Evolutionary conservation across 2,113 vertebrate genomes (phyloP), one percentile per base, ranked within the genome.

Genomic region (Sinocyclocheilus grahami): DNA sequence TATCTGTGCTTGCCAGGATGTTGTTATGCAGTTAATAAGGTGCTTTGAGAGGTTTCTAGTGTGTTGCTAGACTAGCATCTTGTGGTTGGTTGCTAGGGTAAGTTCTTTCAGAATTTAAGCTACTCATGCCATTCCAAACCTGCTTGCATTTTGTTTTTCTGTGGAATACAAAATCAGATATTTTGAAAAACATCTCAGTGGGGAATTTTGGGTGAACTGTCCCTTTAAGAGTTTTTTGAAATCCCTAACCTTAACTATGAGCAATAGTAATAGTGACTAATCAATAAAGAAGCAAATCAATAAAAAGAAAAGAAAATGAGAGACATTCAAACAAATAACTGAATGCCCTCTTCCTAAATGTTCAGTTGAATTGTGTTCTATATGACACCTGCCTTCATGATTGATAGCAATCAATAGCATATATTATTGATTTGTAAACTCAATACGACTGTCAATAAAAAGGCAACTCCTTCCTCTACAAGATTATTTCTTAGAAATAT

Each of bases 401-500:
- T 18, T 80, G 14, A 65, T 46, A 65, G 11, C 76, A 79, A 79
- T 72, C 85, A 80, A 65, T 72, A 79, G 51, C 12, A 39, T 14
- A 53, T 58, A 20, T 53, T 85, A 80, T 55, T 80, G 55, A 75
- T 75, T 85, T 81, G 24, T 22, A 7, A 74, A 5, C 30, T 14
- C n/a, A 18, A 18, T 51, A 37, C 3, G 27, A 12, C 75, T 22
- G 3, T 3, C 16, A 42, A 85, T 77, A 39, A 71, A 69, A 58
- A 82, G 37, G 27, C 16, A 65, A 27, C 12, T n/a, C 51, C n/a
- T 62, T 58, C 9, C 53, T 55, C 20, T 33, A 58, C 16, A 30
- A 78, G 27, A 22, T 69, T 4, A 33, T 69, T 67, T 30, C 27
- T 67, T 33, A 33, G 30, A 33, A 33, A 27, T 12, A 12, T 14